phyloP scores from a whole-genome alignment of 2,797 vertebrate genomes.

The Adelosebastes latens region DNA sequence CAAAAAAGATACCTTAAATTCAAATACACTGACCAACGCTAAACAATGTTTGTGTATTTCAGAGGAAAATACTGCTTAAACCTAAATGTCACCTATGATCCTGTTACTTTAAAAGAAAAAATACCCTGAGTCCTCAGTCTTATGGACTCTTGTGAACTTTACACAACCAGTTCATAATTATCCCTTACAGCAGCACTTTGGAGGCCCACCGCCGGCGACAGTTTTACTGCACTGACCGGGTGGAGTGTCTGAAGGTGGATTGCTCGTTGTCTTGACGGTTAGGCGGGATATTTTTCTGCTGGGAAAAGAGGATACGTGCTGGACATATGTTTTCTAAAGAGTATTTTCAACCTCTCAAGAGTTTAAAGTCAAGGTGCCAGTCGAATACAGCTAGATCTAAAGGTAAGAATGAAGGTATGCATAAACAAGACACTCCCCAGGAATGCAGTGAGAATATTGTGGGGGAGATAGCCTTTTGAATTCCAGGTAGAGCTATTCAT shows the following conservation, averaged over 20 bases:
- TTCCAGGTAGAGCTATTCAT: not conserved
- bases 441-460: not conserved
- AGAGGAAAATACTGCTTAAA: not conserved
- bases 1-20: not conserved
- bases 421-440: not conserved
- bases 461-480: not conserved
- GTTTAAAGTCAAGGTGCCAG: not conserved
- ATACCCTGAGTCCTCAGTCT: not conserved
- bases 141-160: not conserved
- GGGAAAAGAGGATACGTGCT: not conserved
- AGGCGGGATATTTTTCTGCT: not conserved
- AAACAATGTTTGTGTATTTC: not conserved
- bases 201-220: not conserved
- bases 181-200: slow-evolving; percentile 22
- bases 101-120: not conserved
- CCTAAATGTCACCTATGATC: not conserved
- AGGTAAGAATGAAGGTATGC: not conserved
- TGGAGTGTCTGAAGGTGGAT: not conserved
- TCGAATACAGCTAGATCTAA: not conserved
- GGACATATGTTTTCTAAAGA: not conserved
- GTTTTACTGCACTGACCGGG: not conserved
- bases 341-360: not conserved
- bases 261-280: not conserved
- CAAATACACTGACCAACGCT: not conserved
- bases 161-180: slow-evolving; percentile 1